phyloP scores from a whole-genome alignment of 2,113 vertebrate species.

The Callipepla squamata region DNA sequence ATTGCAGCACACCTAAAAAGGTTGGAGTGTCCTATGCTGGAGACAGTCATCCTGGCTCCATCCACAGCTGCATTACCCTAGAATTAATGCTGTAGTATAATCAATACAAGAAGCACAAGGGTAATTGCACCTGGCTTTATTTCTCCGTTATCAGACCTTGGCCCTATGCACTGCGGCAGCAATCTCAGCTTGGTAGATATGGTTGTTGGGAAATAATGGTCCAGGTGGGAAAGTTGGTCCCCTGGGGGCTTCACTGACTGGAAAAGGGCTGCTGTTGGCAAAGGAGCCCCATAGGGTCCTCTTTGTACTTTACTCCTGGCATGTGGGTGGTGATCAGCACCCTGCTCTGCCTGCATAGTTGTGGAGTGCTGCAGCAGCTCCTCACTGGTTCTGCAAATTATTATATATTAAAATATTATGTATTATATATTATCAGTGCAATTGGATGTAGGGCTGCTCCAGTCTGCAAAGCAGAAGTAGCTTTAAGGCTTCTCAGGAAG shows the following conservation, averaged over 20 bases:
- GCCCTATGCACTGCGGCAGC: background rate
- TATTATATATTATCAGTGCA: background rate
- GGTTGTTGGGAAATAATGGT: background rate
- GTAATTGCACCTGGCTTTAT: background rate
- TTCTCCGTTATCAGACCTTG: background rate
- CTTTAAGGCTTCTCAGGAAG: background rate
- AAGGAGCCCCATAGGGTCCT: background rate
- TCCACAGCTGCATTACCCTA: background rate
- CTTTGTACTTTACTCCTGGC: background rate
- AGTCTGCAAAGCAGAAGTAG: background rate
- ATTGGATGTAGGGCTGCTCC: background rate
- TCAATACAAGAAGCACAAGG: background rate
- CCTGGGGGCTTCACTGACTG: background rate
- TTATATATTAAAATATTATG: no score
- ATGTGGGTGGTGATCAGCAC: background rate
- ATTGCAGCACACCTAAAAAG: background rate
- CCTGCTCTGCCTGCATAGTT: background rate
- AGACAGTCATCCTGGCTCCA: constrained; percentile 48
- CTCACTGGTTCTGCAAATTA: background rate
- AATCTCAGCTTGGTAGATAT: background rate
- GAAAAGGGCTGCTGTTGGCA: fast-evolving
- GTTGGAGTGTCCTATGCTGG: background rate
- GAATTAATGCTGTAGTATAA: background rate
- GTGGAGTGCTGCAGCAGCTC: background rate
- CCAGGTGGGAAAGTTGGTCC: fast-evolving